phyloP scores from a whole-genome alignment of 2,113 vertebrate species.

The Chaetodon auriga region DNA sequence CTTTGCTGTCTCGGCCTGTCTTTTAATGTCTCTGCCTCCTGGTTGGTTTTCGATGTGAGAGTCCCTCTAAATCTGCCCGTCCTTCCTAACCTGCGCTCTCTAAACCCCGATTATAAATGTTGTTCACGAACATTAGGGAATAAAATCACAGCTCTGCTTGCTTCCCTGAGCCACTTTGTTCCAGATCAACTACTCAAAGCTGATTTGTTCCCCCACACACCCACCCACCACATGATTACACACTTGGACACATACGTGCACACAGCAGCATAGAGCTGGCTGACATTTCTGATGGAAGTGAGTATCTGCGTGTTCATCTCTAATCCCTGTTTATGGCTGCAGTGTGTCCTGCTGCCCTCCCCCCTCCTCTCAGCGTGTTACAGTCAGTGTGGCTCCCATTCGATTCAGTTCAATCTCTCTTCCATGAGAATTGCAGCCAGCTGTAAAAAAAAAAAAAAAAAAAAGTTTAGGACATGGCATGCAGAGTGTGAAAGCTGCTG shows the following conservation, averaged over 20 bases:
- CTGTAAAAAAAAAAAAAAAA: not conserved
- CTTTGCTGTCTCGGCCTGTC: conserved; percentile 12
- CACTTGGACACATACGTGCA: conserved; percentile 11
- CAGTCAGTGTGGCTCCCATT: conserved; percentile 21
- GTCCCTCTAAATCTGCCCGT: conserved; percentile 27
- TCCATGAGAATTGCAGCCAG: conserved; percentile 41
- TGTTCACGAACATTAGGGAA: conserved; percentile 47
- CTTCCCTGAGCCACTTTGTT: conserved; percentile 74
- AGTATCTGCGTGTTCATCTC: conserved; percentile 67
- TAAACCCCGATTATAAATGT: conserved; percentile 62
- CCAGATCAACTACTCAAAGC: conserved; percentile 73
- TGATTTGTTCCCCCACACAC: conserved; percentile 65
- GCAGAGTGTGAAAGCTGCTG: conserved; percentile 35
- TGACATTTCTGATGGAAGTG: conserved; percentile 58
- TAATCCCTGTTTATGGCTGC: conserved; percentile 72
- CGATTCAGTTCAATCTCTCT: conserved; percentile 53
- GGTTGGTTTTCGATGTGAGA: conserved; percentile 5
- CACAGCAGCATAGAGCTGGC: conserved; percentile 30
- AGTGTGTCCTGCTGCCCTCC: conserved; percentile 46
- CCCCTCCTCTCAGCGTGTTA: conserved; percentile 33
- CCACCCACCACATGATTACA: conserved; percentile 51
- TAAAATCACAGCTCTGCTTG: conserved; percentile 63
- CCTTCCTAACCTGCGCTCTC: conserved; percentile 36
- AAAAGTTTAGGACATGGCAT: conserved; percentile 20
- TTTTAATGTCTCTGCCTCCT: not conserved